A percentile compares a stretch with the other conserved stretches of the same genome.
Conservation (phyloP, 2,888 invertebrate species). For the Baccha elongata region DNA sequence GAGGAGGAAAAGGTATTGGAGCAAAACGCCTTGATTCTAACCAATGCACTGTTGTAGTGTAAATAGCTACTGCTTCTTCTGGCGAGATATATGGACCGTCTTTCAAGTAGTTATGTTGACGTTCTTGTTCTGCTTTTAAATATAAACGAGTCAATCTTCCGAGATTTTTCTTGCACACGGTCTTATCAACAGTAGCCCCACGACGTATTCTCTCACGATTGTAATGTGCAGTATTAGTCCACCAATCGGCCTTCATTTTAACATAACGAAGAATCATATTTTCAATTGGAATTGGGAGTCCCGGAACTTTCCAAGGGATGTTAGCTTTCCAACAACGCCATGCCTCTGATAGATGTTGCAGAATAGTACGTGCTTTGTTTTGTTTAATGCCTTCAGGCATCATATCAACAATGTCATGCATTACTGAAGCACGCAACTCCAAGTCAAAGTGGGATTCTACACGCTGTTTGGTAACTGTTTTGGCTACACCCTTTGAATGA, state of each 20-base stretch:
- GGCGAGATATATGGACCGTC: constrained; percentile 99
- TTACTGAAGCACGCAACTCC: constrained; percentile 97
- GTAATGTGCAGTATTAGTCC: constrained; percentile 99
- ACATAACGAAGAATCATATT: constrained; percentile 99
- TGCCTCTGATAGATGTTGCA: constrained; percentile 99
- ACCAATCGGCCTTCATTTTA: constrained; percentile 99
- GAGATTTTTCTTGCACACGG: constrained; percentile 99
- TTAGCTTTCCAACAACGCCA: constrained; percentile 99
- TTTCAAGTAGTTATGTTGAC: constrained; percentile 99
- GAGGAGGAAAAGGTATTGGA: constrained; percentile 99
- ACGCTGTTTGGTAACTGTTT: constrained; percentile 99
- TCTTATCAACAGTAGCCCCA: constrained; percentile 99
- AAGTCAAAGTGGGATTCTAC: constrained; percentile 99
- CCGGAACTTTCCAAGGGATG: constrained; percentile 99
- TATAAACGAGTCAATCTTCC: constrained; percentile 98
- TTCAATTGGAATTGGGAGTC: constrained; percentile 99
- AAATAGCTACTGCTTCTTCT: constrained; percentile 99
- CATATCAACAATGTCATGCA: constrained; percentile 99
- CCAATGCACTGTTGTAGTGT: constrained; percentile 99
- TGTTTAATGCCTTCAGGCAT: constrained; percentile 99
- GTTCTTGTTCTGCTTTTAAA: constrained; percentile 98
- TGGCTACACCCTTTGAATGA: constrained; percentile 99
- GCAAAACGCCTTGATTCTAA: constrained; percentile 98
- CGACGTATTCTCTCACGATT: constrained; percentile 98
- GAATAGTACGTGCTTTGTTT: constrained; percentile 98